Evolutionary conservation across 2,888 invertebrate genomes (phyloP).

Genomic region (Aspidapion aeneum): DNA sequence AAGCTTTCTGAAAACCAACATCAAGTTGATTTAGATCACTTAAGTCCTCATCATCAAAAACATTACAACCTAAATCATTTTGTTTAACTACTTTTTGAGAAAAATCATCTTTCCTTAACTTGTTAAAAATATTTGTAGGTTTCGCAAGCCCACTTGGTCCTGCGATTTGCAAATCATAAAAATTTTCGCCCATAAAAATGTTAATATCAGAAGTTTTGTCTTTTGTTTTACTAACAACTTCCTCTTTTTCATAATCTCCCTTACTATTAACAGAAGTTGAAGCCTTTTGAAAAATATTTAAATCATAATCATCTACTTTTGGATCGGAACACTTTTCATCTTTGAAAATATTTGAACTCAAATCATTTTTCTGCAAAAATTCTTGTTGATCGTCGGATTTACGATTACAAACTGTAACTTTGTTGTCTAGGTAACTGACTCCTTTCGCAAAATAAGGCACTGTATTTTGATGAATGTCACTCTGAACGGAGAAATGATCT

Average conservation of each 20-base stretch:
- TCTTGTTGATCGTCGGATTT: too few species aligned
- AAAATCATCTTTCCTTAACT: too few species aligned
- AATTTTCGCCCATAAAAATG: conserved; percentile 18
- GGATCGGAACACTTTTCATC: conserved; percentile 6
- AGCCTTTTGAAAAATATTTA: neutral
- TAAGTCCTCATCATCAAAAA: neutral
- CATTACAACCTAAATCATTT: too few species aligned
- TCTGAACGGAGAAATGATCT: too few species aligned
- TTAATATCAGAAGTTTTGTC: conserved; percentile 4
- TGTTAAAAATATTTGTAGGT: too few species aligned
- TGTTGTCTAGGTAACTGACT: too few species aligned
- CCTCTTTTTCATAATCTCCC: neutral
- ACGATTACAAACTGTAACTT: too few species aligned
- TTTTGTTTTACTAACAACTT: neutral
- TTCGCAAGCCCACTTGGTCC: too few species aligned
- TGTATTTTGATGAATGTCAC: too few species aligned
- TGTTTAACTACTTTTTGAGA: too few species aligned
- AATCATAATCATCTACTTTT: neutral
- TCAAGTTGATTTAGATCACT: neutral
- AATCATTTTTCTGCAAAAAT: too few species aligned
- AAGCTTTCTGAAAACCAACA: neutral
- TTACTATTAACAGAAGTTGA: neutral
- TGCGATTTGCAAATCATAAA: conserved; percentile 19
- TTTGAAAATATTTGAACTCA: conserved; percentile 15
- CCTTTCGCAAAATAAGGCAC: too few species aligned